Percentiles rank a stretch among this genome's conserved stretches.
phyloP scores from a whole-genome alignment of 2,113 vertebrate genomes.

The Donacobius atricapilla region DNA sequence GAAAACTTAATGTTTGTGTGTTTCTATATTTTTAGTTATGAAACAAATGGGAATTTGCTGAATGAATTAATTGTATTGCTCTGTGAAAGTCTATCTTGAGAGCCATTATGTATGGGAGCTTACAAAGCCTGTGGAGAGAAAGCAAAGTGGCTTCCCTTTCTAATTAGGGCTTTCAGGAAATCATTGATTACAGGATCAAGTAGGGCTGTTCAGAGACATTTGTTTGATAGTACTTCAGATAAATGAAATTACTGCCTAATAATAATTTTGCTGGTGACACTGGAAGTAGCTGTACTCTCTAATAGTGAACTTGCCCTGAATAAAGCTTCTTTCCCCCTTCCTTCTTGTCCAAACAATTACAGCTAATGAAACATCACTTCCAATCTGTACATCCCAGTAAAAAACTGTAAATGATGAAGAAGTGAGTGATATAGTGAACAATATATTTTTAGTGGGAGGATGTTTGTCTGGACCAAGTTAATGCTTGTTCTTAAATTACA shows the following conservation, averaged over 20 bases:
- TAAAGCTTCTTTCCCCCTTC: background rate
- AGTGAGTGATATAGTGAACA: background rate
- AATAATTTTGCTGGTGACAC: slow-evolving; percentile 11
- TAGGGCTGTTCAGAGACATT: background rate
- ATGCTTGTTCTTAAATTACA: background rate
- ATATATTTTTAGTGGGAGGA: background rate
- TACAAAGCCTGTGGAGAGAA: slow-evolving; percentile 25
- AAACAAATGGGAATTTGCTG: slow-evolving; percentile 52
- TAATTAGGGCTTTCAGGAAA: slow-evolving; percentile 57
- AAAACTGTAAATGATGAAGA: background rate
- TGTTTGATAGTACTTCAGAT: slow-evolving; percentile 45
- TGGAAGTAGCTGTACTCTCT: slow-evolving; percentile 8
- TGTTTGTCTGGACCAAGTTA: background rate
- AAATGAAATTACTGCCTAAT: background rate
- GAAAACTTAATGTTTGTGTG: background rate
- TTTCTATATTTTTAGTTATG: slow-evolving; percentile 4
- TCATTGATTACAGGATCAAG: slow-evolving; percentile 31
- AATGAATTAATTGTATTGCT: slow-evolving; percentile 38
- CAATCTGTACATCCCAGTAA: background rate
- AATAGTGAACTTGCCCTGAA: background rate
- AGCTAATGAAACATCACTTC: slow-evolving; percentile 15
- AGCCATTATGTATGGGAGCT: background rate
- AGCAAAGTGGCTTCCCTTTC: slow-evolving; percentile 23
- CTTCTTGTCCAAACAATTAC: background rate
- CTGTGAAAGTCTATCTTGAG: slow-evolving; percentile 5